These are phyloP conservation scores for Leptarthrus brevirostris DNA, from an alignment of 2,888 invertebrate genomes.

Conservation along the genomic window DNA sequence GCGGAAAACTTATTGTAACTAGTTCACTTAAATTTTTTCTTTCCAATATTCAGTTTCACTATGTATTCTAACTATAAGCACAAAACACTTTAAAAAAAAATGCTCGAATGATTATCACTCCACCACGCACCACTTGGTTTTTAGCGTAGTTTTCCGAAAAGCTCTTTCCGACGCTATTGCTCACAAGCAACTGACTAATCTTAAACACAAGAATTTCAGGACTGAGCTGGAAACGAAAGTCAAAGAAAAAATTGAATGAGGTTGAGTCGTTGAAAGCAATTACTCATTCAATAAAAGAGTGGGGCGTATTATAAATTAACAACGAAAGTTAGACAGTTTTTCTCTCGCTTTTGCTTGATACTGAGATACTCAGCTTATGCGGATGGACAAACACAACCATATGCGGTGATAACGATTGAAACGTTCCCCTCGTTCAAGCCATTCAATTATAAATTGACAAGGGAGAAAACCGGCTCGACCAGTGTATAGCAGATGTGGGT, in stretches of 20 bases:
- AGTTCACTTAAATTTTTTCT: conserved; percentile 20
- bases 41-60: no score
- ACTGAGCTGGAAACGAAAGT: not conserved
- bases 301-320: not conserved
- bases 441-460: not conserved
- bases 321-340: no score
- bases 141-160: not conserved
- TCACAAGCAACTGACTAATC: conserved; percentile 10
- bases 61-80: no score
- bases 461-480: conserved; percentile 2
- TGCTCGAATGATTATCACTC: no score
- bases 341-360: no score
- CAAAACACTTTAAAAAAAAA: no score
- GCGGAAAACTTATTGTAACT: not conserved
- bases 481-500: conserved; percentile 30
- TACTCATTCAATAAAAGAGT: not conserved
- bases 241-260: conserved; percentile 4
- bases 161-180: conserved; percentile 13
- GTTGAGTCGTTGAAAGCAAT: conserved; percentile 10
- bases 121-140: conserved; percentile 1
- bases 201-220: not conserved
- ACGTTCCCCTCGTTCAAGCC: not conserved
- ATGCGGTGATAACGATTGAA: not conserved
- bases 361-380: not conserved
- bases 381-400: not conserved